A percentile compares a stretch with the other conserved stretches of the same genome.
Evolutionary conservation across 2,113 vertebrate genomes (phyloP).

Genomic region (Laticauda colubrina): DNA sequence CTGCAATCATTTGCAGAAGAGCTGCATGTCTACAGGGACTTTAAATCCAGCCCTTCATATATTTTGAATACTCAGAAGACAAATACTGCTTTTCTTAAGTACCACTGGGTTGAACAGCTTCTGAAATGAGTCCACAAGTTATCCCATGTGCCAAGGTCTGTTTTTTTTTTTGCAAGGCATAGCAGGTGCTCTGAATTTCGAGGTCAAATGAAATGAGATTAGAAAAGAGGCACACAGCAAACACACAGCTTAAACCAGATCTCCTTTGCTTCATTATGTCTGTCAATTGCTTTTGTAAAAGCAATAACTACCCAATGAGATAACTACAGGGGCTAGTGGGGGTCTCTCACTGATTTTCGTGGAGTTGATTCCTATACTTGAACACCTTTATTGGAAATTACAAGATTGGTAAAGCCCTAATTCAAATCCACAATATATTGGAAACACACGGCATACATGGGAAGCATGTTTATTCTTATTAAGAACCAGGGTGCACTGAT

Average conservation of each 20-base stretch:
- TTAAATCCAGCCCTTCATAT: background rate
- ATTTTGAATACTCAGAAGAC: conserved; percentile 2
- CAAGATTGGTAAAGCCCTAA: background rate
- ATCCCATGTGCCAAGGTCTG: conserved; percentile 7
- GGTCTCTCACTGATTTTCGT: background rate
- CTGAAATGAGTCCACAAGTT: background rate
- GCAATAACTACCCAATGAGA: background rate
- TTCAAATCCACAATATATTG: background rate
- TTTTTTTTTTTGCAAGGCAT: background rate
- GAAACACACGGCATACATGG: background rate
- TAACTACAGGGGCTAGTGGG: background rate
- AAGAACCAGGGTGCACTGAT: background rate
- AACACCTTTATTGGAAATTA: background rate
- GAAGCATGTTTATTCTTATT: background rate
- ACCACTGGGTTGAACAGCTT: background rate
- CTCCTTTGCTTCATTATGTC: background rate
- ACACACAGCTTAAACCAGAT: background rate
- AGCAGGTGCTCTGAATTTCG: conserved; percentile 29
- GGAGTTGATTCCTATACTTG: background rate
- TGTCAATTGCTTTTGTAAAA: background rate
- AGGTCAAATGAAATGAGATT: conserved; percentile 22
- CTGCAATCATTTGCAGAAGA: background rate
- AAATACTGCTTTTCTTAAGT: background rate
- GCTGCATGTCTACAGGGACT: background rate
- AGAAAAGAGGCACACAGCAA: conserved; percentile 7